Evolutionary conservation across 2,797 vertebrate species (phyloP), one percentile per base, ranked within the genome.

Genomic region (Ptychadena robeensis): DNA sequence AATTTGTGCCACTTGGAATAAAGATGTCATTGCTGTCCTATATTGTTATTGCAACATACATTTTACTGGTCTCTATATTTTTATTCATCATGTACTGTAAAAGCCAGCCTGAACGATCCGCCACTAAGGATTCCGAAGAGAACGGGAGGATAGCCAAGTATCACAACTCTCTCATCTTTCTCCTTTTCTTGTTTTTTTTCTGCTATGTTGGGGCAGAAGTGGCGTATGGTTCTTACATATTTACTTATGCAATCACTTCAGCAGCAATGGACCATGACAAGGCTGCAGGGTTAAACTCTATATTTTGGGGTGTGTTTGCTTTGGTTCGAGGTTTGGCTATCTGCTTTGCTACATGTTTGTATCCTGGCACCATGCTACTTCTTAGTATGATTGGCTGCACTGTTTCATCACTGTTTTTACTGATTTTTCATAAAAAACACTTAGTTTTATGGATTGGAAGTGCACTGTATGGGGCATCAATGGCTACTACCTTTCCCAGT

Each of bases 191-290:
- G 3, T 98, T 99, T 90, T 98, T 97, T 90, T 95, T 98, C 2
- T 96, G 90, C 64, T 99, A 98, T 0, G 97, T 98, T 0, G 98
- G 98, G 0, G 94, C 96, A 0, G 98, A 98, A 90, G 95, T 97
- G 0, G 95, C 96, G 0, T 98, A 96, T 0, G 96, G 97, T 84
- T 97, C 97, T 18, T 99, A 96, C 0, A 87, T 98, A 32, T 99
- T 95, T 73, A 97, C 93, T 14, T 97, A 94, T 0, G 96, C 94
- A 1, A 92, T 91, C 76, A 92, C 90, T 40, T 94, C 93, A 0
- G 91, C 79, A 0, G 44, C 61, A 10, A 94, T 98, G 96, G 81
- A 85, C 0, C 85, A 92, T 68, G 80, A 80, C 0, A 88, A 96
- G 82, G 96, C 96, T 0, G 96, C 97, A 0, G 94, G 94, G 10